Base-by-base conservation (phyloP, 2,113 vertebrate species). In the Caranx melampygus region DNA sequence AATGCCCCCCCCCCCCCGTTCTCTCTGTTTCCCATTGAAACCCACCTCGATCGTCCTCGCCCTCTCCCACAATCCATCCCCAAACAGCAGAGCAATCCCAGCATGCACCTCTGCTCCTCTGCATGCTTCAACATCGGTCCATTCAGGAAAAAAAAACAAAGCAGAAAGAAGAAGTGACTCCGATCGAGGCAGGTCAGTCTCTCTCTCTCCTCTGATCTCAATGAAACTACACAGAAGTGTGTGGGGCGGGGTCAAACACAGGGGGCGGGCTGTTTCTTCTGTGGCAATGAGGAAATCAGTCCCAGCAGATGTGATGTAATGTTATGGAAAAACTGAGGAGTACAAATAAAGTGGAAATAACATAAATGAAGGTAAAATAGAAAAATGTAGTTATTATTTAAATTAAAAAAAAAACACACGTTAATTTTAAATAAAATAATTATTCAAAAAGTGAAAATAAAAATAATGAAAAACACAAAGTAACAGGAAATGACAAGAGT, bases 41-140 rank as follows among this genome's bases (percentile, higher is more conserved):
- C 92, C 79, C 76, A 94, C 89, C 92, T 93, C 44, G 70, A 71
- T 88, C 75, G 58, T 67, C 81, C 69, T 71, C 62, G 69, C 59
- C 33, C 74, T 86, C 61, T 8, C 75, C 33, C 33, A 79, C 77
- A 61, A 89, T 83, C 82, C 90, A 87, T 40, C 75, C 55, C 86
- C 82, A 89, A 55, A 89, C 54, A 0, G 49, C 61, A 2, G 86
- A 88, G 42, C 86, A 91, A 78, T 86, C 84, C 87, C 86, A 93
- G 86, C 89, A 91, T 88, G 89, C 86, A 88, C 84, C 81, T 90
- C 45, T 87, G 74, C 84, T 31, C 10, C 89, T 15, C 83, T 20
- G 47, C 89, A 92, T 90, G 65, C 55, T 81, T 47, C 47, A 4
- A 18, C 61, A 60, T 76, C 61, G 20, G 21, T 78, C 86, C 87